phyloP scores from a whole-genome alignment of 2,888 invertebrate genomes.

The Adelognathus sp. region DNA sequence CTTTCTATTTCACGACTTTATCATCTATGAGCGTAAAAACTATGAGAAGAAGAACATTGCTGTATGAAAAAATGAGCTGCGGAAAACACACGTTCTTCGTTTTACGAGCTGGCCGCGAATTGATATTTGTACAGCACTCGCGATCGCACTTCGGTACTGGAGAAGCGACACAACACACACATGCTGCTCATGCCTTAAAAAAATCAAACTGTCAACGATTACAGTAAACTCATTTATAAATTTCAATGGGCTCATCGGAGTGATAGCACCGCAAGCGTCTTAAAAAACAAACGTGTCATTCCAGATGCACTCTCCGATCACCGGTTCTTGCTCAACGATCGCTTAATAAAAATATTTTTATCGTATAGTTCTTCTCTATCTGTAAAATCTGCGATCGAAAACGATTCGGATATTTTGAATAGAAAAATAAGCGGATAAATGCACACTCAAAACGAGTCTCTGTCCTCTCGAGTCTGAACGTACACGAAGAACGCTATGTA shows the following conservation, averaged over 20 bases:
- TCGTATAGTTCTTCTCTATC: constrained; percentile 6
- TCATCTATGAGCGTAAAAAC: constrained; percentile 18
- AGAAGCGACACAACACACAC: constrained; percentile 38
- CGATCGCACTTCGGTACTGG: constrained; percentile 35
- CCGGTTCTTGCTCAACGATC: background rate
- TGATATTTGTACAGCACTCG: constrained; percentile 25
- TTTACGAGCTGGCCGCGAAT: background rate
- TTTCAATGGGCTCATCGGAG: background rate
- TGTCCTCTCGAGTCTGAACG: constrained; percentile 48
- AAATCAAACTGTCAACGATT: background rate
- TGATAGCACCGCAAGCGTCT: constrained; percentile 7
- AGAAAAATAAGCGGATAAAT: background rate
- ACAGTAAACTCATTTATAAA: background rate
- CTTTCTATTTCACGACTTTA: background rate
- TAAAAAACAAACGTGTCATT: constrained; percentile 41
- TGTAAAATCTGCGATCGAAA: background rate
- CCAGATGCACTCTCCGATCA: constrained; percentile 47
- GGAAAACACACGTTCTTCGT: background rate
- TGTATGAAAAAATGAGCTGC: constrained; percentile 3
- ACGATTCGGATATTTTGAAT: constrained; percentile 3
- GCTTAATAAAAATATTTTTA: constrained; percentile 3
- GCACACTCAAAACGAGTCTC: constrained; percentile 15
- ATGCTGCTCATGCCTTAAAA: constrained; percentile 52
- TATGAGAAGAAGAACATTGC: background rate
- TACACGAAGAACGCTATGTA: constrained; percentile 70